A percentile compares a stretch with the other conserved stretches of the same genome.
phyloP scores from a whole-genome alignment of 2,113 vertebrate genomes.

The Pycnonotus jocosus region DNA sequence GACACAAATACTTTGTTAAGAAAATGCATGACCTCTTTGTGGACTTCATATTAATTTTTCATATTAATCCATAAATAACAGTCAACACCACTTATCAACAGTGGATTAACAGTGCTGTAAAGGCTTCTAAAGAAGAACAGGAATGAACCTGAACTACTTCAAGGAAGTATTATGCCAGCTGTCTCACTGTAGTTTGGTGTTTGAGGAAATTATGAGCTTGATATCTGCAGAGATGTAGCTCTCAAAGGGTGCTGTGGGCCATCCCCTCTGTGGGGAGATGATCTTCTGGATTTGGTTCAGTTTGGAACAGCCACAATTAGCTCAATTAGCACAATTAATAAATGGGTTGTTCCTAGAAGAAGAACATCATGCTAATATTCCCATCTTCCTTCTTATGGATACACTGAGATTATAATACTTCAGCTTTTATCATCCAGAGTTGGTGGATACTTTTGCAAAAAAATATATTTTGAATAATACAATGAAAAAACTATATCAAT shows the following conservation, averaged over 20 bases:
- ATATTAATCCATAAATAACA: not conserved
- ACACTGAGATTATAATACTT: not conserved
- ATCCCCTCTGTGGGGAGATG: accelerated
- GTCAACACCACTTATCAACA: not conserved
- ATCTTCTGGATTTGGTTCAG: not conserved
- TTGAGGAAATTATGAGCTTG: not conserved
- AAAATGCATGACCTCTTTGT: not conserved
- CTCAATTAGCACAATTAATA: too few relatives aligned
- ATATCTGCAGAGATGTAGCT: not conserved
- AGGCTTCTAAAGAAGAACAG: not conserved
- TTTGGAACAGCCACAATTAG: accelerated
- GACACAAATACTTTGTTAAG: not conserved
- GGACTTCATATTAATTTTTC: not conserved
- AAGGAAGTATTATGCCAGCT: not conserved
- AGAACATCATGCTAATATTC: not conserved
- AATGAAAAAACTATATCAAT: not conserved
- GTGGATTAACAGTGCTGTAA: not conserved
- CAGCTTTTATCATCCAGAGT: not conserved
- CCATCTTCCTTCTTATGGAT: not conserved
- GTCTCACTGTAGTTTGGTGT: not conserved
- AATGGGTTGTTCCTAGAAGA: not conserved
- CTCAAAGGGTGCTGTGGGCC: not conserved
- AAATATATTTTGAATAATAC: not conserved
- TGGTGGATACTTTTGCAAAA: not conserved
- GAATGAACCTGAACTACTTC: not conserved